These are phyloP conservation scores for Paralichthys olivaceus DNA, from an alignment of 2,113 vertebrate genomes.

Conservation along the genomic window DNA sequence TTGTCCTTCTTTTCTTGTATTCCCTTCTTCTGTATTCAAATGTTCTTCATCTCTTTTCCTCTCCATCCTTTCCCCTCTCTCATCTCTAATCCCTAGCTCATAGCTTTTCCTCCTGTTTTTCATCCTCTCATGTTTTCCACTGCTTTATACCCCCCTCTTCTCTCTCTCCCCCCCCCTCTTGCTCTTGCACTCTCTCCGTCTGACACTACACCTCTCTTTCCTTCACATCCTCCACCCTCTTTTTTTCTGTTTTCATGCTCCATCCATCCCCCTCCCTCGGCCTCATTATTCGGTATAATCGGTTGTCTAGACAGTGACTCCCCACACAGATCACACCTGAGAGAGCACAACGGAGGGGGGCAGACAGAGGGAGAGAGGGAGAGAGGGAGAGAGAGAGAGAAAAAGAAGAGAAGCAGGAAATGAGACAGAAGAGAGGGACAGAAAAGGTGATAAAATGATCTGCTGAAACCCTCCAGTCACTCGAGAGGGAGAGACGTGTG, in stretches of 20 bases:
- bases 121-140: constrained; percentile 6
- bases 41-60: too few relatives aligned
- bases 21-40: too few relatives aligned
- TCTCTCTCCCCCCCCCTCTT: too few relatives aligned
- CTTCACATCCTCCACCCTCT: constrained; percentile 20
- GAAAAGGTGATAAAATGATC: constrained; percentile 52
- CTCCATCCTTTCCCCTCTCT: too few relatives aligned
- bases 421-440: constrained; percentile 32
- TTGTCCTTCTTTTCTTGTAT: background rate
- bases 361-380: too few relatives aligned
- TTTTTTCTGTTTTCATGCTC: constrained; percentile 41
- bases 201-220: constrained; percentile 22
- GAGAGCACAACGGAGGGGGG: constrained; percentile 43
- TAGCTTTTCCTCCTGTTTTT: constrained; percentile 7
- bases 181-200: constrained; percentile 4
- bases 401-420: constrained; percentile 15
- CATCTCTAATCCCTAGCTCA: constrained; percentile 16
- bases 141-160: constrained; percentile 24
- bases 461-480: constrained; percentile 37
- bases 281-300: constrained; percentile 78
- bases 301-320: constrained; percentile 79
- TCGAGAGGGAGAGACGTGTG: constrained; percentile 29
- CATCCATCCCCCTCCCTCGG: constrained; percentile 27
- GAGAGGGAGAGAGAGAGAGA: background rate
- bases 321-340: constrained; percentile 71